These are phyloP conservation scores for Erpetoichthys calabaricus DNA, from an alignment of 2,797 vertebrate species.

Conservation along the genomic window DNA sequence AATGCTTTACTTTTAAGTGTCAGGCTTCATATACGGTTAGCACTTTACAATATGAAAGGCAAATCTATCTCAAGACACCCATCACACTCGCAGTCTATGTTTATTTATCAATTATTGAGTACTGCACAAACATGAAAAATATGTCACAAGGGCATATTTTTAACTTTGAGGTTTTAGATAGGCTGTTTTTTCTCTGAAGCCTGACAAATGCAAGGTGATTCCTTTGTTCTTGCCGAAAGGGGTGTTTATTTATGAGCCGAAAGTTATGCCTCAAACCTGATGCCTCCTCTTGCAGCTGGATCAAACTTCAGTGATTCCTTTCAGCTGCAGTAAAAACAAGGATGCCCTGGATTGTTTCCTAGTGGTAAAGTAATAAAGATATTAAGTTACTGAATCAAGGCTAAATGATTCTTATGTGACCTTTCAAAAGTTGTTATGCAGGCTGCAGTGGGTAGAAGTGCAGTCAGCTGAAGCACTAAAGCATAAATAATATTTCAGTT, in stretches of 20 bases:
- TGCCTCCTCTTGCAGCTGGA: not conserved
- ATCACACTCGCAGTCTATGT: constrained; percentile 45
- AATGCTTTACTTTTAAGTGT: constrained; percentile 41
- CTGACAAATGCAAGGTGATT: constrained; percentile 7
- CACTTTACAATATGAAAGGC: constrained; percentile 33
- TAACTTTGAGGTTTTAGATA: constrained; percentile 32
- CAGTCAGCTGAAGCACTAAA: too few relatives aligned
- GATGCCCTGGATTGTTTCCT: too few relatives aligned
- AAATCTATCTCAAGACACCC: constrained; percentile 44
- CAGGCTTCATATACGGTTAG: constrained; percentile 31
- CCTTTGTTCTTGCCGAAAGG: constrained; percentile 21
- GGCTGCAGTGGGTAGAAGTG: too few relatives aligned
- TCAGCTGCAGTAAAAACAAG: not conserved
- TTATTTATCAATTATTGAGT: constrained; percentile 60
- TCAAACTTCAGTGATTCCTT: not conserved
- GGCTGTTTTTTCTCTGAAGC: constrained; percentile 30
- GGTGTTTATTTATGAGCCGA: constrained; percentile 23
- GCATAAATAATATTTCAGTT: too few relatives aligned
- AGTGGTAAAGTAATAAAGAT: too few relatives aligned
- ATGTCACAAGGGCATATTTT: constrained; percentile 31
- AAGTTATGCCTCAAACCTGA: constrained; percentile 8
- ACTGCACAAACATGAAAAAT: constrained; percentile 27
- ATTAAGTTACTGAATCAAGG: too few relatives aligned
- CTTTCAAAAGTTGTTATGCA: too few relatives aligned
- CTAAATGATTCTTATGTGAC: too few relatives aligned